phyloP scores from a whole-genome alignment of 1,140 invertebrate species.

The Papilio dardanus region DNA sequence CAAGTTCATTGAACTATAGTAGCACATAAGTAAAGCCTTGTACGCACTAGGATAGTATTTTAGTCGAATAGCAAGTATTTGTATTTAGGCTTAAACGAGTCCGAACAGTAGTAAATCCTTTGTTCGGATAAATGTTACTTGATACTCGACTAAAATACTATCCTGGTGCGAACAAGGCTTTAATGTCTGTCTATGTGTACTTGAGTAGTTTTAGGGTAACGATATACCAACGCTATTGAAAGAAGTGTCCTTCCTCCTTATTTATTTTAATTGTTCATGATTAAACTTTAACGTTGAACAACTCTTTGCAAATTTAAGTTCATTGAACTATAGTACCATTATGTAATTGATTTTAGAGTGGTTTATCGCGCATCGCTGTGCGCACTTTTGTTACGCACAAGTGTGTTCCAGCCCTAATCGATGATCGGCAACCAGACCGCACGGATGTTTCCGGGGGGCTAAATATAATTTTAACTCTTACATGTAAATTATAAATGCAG shows the following conservation, averaged over 20 bases:
- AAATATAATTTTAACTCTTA: conserved; percentile 23
- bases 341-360: conserved; percentile 28
- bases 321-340: conserved; percentile 11
- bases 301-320: background rate
- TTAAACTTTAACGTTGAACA: no score
- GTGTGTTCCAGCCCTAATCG: conserved; percentile 12
- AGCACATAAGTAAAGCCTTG: no score
- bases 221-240: background rate
- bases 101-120: no score
- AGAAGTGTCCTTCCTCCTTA: background rate
- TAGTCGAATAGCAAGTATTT: no score
- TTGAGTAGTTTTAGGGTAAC: background rate
- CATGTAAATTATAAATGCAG: conserved; percentile 2
- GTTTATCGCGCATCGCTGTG: background rate
- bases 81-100: no score
- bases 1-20: no score
- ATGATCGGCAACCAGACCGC: conserved; percentile 23
- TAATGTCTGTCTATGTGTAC: conserved; percentile 38
- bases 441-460: conserved; percentile 21
- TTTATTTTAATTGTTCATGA: no score
- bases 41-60: no score
- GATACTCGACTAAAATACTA: no score
- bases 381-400: conserved; percentile 22
- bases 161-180: no score
- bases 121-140: no score